Percentiles rank a stretch among this genome's conserved stretches.
phyloP scores from a whole-genome alignment of 2,888 invertebrate species.

The Polydesmus complanatus region DNA sequence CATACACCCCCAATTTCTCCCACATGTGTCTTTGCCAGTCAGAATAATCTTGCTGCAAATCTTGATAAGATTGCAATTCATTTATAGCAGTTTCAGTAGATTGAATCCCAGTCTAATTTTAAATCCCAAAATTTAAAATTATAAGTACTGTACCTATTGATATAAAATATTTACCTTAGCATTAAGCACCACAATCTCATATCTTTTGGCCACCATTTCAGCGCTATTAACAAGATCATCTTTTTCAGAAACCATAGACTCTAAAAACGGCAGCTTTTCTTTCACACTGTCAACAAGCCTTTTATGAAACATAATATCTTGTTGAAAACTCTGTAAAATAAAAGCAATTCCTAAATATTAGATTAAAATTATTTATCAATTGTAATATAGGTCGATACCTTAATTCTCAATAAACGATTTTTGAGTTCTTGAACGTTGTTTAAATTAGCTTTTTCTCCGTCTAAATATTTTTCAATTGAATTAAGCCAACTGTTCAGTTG shows the following conservation, averaged over 20 bases:
- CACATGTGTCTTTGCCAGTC: slow-evolving; percentile 81
- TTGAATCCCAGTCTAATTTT: slow-evolving; percentile 5
- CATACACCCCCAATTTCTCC: slow-evolving; percentile 67
- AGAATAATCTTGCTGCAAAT: slow-evolving; percentile 69
- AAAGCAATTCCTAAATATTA: neutral
- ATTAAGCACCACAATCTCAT: too few relatives aligned
- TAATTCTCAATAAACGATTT: slow-evolving; percentile 68
- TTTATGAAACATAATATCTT: slow-evolving; percentile 81
- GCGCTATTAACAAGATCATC: slow-evolving; percentile 25
- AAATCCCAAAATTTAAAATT: neutral
- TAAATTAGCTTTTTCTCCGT: slow-evolving; percentile 16
- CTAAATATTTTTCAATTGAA: slow-evolving; percentile 54
- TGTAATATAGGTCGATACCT: slow-evolving; percentile 32
- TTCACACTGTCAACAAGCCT: slow-evolving; percentile 76
- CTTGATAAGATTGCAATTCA: slow-evolving; percentile 71
- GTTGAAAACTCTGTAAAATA: slow-evolving; percentile 48
- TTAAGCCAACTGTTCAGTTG: slow-evolving; percentile 76
- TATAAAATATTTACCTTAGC: too few relatives aligned
- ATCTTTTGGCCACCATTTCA: slow-evolving; percentile 59
- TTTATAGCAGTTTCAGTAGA: slow-evolving; percentile 37
- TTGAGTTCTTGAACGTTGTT: slow-evolving; percentile 58
- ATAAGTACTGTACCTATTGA: slow-evolving; percentile 10
- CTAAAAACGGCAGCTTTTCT: slow-evolving; percentile 81
- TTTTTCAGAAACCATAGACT: slow-evolving; percentile 34
- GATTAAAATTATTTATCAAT: neutral